Conservation (phyloP, 2,113 vertebrate species). For the Anhinga anhinga region DNA sequence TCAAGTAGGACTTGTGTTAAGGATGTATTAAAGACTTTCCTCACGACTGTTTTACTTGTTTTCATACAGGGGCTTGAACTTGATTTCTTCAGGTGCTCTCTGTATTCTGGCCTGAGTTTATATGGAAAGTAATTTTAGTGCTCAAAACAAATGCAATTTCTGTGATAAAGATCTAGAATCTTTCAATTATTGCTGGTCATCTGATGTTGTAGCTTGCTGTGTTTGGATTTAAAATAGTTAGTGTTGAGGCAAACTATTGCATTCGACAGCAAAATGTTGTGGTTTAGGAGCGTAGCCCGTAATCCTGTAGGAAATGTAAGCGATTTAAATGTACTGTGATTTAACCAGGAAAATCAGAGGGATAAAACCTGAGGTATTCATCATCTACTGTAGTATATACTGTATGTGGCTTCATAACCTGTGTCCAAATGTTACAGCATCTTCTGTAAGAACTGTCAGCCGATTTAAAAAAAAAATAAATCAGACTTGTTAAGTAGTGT, state of each 20-base stretch:
- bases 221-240: not conserved
- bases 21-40: not conserved
- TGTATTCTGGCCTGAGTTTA: not conserved
- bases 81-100: not conserved
- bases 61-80: accelerated
- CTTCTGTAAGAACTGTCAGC: not conserved
- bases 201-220: not conserved
- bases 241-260: not conserved
- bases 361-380: constrained; percentile 20
- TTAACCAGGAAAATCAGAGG: constrained; percentile 61
- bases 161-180: not conserved
- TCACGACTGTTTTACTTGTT: not conserved
- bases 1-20: not conserved
- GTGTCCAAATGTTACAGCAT: not conserved
- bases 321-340: too few relatives aligned
- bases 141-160: not conserved
- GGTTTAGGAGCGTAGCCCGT: not conserved
- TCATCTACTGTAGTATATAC: constrained; percentile 6
- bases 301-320: not conserved
- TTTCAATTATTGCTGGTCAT: not conserved
- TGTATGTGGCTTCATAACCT: constrained; percentile 18
- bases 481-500: not conserved
- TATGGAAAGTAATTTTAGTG: not conserved
- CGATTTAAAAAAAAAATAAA: not conserved
- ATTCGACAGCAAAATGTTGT: not conserved